These are phyloP conservation scores for Sussaba pulchella DNA, from an alignment of 2,888 invertebrate species.

Conservation along the genomic window DNA sequence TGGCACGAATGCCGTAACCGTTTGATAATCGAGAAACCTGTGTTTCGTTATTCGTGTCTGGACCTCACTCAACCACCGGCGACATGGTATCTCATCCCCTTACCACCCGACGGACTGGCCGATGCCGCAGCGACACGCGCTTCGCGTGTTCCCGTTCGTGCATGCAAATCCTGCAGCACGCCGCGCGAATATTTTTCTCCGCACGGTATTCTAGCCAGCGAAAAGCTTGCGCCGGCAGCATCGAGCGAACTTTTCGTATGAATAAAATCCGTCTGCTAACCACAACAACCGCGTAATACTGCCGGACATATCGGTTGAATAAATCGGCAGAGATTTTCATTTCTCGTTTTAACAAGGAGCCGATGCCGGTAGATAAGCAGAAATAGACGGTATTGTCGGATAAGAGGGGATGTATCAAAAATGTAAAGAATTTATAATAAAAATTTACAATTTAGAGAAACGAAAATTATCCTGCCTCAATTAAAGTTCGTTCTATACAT, in stretches of 20 bases:
- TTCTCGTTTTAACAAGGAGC: not conserved
- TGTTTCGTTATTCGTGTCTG: constrained; percentile 43
- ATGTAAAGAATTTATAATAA: too few species aligned
- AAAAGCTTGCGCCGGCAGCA: constrained; percentile 1
- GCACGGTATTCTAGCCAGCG: not conserved
- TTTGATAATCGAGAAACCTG: constrained; percentile 41
- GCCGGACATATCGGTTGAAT: constrained; percentile 29
- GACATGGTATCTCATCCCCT: not conserved
- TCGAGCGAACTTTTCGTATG: constrained; percentile 55
- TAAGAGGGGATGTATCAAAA: too few species aligned
- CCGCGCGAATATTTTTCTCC: constrained; percentile 28
- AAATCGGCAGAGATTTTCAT: constrained; percentile 11
- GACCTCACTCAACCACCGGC: constrained; percentile 32
- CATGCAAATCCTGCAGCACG: constrained; percentile 57
- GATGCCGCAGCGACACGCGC: constrained; percentile 25
- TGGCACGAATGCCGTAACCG: not conserved
- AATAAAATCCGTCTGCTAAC: constrained; percentile 46
- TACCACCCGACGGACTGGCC: constrained; percentile 1
- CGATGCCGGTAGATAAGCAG: not conserved
- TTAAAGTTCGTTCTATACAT: too few species aligned
- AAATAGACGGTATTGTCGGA: too few species aligned
- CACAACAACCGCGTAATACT: constrained; percentile 17
- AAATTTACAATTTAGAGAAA: too few species aligned
- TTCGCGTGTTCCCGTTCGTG: constrained; percentile 29
- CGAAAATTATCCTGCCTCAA: too few species aligned